These are phyloP conservation scores for Bambusicola thoracicus DNA, from an alignment of 2,113 vertebrate species.

Conservation along the genomic window DNA sequence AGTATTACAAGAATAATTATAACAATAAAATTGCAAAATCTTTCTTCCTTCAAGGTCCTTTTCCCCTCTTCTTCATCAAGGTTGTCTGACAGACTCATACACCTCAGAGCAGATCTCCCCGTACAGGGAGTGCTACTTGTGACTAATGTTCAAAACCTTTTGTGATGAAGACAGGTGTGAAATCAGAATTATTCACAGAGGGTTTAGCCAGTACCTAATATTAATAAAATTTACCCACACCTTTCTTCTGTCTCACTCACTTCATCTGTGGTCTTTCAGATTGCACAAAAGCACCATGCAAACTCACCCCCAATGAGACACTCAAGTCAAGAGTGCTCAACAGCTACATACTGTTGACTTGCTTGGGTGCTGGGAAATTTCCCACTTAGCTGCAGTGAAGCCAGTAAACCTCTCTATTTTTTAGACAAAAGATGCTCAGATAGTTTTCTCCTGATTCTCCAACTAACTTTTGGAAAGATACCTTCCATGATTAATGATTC, in stretches of 20 bases:
- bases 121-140: background rate
- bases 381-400: background rate
- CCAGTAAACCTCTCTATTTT: background rate
- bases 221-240: rapidly evolving
- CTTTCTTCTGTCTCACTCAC: background rate
- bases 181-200: background rate
- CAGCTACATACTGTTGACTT: background rate
- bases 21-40: background rate
- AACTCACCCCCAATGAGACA: background rate
- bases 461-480: background rate
- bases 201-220: background rate
- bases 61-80: background rate
- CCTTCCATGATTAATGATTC: background rate
- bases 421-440: background rate
- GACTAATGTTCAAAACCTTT: background rate
- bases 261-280: background rate
- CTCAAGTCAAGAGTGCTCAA: background rate
- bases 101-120: background rate
- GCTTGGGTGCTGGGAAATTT: background rate
- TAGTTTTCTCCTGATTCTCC: background rate
- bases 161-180: background rate
- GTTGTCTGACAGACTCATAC: background rate
- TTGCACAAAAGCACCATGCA: background rate
- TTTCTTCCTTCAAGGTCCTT: background rate
- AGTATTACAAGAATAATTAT: background rate